A percentile compares a stretch with the other conserved stretches of the same genome.
Evolutionary conservation across 2,888 invertebrate genomes (phyloP).

Genomic region (Chrysolina oricalcia): DNA sequence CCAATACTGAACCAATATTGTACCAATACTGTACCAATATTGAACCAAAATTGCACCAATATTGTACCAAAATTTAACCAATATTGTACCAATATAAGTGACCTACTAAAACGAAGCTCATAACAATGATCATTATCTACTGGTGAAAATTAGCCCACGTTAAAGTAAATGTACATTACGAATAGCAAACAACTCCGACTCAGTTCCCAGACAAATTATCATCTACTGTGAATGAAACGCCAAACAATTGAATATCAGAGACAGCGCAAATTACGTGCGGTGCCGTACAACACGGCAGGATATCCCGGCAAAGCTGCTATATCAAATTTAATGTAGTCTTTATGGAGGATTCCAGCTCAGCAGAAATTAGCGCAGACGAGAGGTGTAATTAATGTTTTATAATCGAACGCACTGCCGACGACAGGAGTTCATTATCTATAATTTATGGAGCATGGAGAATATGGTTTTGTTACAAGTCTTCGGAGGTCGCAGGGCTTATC

Average conservation of each 20-base stretch:
- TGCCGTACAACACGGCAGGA: constrained; percentile 37
- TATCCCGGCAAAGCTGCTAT: constrained; percentile 52
- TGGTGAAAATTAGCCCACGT: too few relatives aligned
- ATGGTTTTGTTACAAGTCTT: constrained; percentile 57
- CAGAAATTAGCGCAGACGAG: constrained; percentile 66
- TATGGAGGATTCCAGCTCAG: constrained; percentile 61
- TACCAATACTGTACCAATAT: too few relatives aligned
- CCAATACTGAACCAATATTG: too few relatives aligned
- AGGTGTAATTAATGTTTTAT: constrained; percentile 71
- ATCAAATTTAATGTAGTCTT: constrained; percentile 68
- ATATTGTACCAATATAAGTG: too few relatives aligned
- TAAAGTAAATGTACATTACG: too few relatives aligned
- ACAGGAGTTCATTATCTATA: constrained; percentile 69
- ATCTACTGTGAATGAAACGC: background rate
- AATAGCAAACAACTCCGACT: background rate
- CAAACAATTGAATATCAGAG: constrained; percentile 10
- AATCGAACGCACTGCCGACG: constrained; percentile 70
- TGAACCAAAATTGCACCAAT: too few relatives aligned
- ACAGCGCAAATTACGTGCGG: constrained; percentile 28
- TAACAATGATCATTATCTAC: too few relatives aligned
- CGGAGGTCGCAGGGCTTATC: constrained; percentile 2
- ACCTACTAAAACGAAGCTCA: too few relatives aligned
- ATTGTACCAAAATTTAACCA: too few relatives aligned
- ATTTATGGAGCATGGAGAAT: constrained; percentile 65
- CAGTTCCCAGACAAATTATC: background rate